Conservation (phyloP, 2,888 invertebrate species). For the Heliconius ismenius region DNA sequence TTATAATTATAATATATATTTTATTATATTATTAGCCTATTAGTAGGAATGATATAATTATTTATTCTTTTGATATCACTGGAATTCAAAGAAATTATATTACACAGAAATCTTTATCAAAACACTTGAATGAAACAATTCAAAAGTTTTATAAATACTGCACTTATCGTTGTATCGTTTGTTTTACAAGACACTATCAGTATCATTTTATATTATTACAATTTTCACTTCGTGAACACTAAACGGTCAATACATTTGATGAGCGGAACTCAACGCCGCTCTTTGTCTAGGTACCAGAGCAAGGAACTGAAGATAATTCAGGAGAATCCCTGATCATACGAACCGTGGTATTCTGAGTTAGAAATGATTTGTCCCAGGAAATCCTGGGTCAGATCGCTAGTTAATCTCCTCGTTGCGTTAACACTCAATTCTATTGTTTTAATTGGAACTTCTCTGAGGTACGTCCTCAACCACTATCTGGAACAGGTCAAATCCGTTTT, state of each 20-base stretch:
- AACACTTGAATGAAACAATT: slow-evolving; percentile 14
- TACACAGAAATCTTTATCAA: slow-evolving; percentile 14
- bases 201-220: neutral
- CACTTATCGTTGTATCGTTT: neutral
- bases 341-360: no score
- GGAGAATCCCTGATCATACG: no score
- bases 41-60: neutral
- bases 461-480: slow-evolving; percentile 44
- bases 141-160: neutral
- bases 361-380: neutral
- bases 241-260: no score
- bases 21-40: no score
- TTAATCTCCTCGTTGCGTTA: neutral
- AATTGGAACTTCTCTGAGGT: slow-evolving; percentile 40
- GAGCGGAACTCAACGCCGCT: no score
- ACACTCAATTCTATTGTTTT: slow-evolving; percentile 19
- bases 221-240: no score
- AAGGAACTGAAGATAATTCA: no score
- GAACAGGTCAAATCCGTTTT: slow-evolving; percentile 48
- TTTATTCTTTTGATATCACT: slow-evolving; percentile 15
- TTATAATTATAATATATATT: no score
- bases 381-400: neutral
- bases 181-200: neutral
- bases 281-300: no score
- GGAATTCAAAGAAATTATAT: slow-evolving; percentile 10